Evolutionary conservation across 2,113 vertebrate genomes (phyloP), one percentile per base, ranked within the genome.

Genomic region (Hydropotes inermis): DNA sequence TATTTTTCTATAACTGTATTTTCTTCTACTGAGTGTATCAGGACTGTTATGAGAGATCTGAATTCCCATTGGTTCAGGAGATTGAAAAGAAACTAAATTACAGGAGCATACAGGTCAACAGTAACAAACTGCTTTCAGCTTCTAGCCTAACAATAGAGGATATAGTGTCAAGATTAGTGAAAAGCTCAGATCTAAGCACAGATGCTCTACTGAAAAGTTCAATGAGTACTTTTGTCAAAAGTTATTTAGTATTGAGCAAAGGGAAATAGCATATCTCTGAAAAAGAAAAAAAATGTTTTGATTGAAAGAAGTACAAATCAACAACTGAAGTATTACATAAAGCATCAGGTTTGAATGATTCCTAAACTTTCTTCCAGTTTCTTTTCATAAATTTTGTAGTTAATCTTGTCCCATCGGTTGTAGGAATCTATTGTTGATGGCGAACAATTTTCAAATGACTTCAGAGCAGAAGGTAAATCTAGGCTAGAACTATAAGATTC

Each of bases 11-110:
- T 79, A 57, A 64, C 33, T 96, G 93, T 90, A 30, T 79, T 91
- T 84, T 92, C 85, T 88, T 43, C 58, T 47, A 23, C 21, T 85
- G n/a, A 84, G 23, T 88, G 25, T n/a, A 50, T 43, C 92, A 19
- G 58, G 5, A 43, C 58, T 70, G 25, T 87, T 92, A 70, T 9
- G 47, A 23, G 76, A 82, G 12, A 91, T 30, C 36, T 91, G 76
- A 87, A 52, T 36, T 95, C 64, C 76, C 28, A 30, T 11, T 64
- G n/a, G 85, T 88, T 92, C 11, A 21, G 8, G 25, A 74, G 28
- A 78, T 92, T 94, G 52, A 79, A 94, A 91, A 95, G 85, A 79
- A 94, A 57, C 64, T 45, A 43, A 85, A 96, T 91, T 94, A 55
- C 4, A 74, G 30, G 5, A 54, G 11, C 11, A 50, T 33, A 28